Evolutionary conservation across 1,140 invertebrate genomes (phyloP).

Genomic region (Leptopilina boulardi): DNA sequence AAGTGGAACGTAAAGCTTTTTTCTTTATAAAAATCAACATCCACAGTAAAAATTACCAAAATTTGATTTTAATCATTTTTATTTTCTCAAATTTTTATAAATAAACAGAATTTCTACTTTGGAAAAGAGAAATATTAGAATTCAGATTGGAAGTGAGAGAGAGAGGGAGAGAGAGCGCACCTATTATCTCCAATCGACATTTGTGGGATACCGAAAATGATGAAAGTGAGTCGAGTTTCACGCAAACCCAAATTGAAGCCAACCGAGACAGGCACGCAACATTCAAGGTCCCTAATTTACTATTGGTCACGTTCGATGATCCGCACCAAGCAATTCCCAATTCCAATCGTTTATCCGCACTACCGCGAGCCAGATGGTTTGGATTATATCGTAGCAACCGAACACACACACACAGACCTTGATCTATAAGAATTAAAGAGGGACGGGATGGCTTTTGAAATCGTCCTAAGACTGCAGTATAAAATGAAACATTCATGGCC

Average conservation of each 20-base stretch:
- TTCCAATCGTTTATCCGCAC: slow-evolving; percentile 58
- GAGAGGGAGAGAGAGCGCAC: no score
- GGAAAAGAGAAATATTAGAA: no score
- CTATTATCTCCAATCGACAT: background rate
- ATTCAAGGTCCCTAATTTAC: slow-evolving; percentile 25
- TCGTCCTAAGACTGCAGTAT: slow-evolving; percentile 5
- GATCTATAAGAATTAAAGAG: background rate
- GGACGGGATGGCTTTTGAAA: background rate
- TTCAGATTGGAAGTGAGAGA: no score
- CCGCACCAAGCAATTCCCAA: slow-evolving; percentile 46
- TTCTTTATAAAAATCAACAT: slow-evolving; percentile 15
- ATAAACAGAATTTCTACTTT: no score
- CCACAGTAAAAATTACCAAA: background rate
- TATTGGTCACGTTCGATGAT: slow-evolving; percentile 42
- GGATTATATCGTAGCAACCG: slow-evolving; percentile 31
- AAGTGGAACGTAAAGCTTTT: slow-evolving; percentile 22
- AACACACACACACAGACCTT: background rate
- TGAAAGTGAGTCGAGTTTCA: slow-evolving; percentile 17
- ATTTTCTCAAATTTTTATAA: background rate
- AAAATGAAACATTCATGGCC: slow-evolving; percentile 11
- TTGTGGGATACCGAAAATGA: background rate
- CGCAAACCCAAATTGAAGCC: slow-evolving; percentile 16
- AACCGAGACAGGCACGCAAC: slow-evolving; percentile 8
- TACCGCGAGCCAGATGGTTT: slow-evolving; percentile 55
- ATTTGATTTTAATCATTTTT: background rate